A percentile compares a stretch with the other conserved stretches of the same genome.
Conservation (phyloP, 2,113 vertebrate species). For the Scortum barcoo region DNA sequence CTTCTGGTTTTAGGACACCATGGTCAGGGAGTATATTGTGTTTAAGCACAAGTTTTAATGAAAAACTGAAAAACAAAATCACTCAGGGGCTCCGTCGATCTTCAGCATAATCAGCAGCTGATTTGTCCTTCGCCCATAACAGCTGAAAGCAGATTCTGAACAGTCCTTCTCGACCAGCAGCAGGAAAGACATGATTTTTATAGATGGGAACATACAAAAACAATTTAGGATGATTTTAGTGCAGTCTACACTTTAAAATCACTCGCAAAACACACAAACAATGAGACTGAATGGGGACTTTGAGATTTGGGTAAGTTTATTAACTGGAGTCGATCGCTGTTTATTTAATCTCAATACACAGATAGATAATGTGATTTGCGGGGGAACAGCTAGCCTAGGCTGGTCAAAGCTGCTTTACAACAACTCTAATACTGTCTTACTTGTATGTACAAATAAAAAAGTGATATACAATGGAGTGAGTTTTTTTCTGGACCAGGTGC, state of each 20-base stretch:
- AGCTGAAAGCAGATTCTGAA: neutral
- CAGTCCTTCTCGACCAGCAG: neutral
- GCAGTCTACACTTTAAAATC: neutral
- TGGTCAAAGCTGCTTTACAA: conserved; percentile 6
- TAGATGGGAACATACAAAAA: too few species aligned
- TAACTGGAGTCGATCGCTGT: neutral
- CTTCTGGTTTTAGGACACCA: too few species aligned
- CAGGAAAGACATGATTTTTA: neutral
- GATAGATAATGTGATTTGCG: neutral
- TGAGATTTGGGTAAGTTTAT: neutral
- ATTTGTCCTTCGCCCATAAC: too few species aligned
- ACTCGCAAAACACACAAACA: neutral
- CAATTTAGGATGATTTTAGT: neutral
- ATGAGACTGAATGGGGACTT: neutral
- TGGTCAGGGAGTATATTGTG: too few species aligned
- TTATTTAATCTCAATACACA: neutral
- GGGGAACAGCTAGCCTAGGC: neutral
- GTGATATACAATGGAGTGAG: neutral
- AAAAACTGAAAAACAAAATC: too few species aligned
- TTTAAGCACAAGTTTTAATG: too few species aligned
- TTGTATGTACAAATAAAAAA: neutral
- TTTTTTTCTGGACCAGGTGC: neutral
- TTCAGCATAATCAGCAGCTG: neutral
- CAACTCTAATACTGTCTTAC: conserved; percentile 5
- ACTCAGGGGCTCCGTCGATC: too few species aligned